Conservation (phyloP, 2,888 invertebrate genomes). For the Beris morrisii region DNA sequence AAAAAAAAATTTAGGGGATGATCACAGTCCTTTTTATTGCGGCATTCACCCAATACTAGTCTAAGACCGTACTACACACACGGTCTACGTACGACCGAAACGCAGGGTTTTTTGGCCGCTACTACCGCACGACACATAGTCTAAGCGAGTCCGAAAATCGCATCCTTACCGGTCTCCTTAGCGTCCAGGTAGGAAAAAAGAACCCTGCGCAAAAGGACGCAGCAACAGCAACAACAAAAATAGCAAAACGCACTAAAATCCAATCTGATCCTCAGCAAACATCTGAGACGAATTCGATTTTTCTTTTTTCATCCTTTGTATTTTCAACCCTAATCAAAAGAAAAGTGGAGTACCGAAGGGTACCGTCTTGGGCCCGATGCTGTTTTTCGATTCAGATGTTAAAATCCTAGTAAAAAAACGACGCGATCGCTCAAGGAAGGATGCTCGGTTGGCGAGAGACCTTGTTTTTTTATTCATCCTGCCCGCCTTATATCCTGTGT, state of each 20-base stretch:
- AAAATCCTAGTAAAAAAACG: background rate
- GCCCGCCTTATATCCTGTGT: background rate
- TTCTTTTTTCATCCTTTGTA: conserved; percentile 4
- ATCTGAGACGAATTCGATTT: conserved; percentile 5
- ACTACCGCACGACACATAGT: too few relatives aligned
- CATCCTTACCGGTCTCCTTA: too few relatives aligned
- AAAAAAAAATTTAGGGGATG: conserved; percentile 15
- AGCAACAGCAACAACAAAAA: background rate
- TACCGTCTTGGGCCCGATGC: conserved; percentile 32
- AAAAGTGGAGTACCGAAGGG: conserved; percentile 29
- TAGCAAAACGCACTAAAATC: background rate
- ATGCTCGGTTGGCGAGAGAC: background rate
- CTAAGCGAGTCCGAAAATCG: too few relatives aligned
- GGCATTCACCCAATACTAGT: background rate
- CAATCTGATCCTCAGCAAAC: conserved; percentile 1
- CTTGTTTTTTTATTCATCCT: background rate
- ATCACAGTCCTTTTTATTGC: conserved; percentile 18
- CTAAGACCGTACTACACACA: background rate
- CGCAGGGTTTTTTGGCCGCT: background rate
- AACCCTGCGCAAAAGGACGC: background rate
- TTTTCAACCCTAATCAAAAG: conserved; percentile 37
- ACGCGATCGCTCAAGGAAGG: background rate
- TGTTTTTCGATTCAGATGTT: conserved; percentile 17
- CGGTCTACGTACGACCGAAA: background rate
- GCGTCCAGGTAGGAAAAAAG: conserved; percentile 15